Percentiles rank a stretch among this genome's conserved stretches.
Conservation (phyloP, 2,888 invertebrate species). For the Euphydryas editha region DNA sequence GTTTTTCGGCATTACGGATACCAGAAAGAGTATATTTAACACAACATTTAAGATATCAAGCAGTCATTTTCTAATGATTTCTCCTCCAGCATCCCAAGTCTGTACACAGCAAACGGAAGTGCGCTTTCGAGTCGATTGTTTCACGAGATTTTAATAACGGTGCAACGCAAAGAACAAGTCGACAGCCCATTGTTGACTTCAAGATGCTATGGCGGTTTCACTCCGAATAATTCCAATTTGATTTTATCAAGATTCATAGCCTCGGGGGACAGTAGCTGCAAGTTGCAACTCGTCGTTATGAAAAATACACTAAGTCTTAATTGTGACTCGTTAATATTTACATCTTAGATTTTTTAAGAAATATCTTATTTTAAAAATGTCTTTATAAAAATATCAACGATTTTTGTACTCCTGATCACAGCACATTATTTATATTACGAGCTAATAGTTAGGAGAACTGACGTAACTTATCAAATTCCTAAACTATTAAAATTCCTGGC, state of each 20-base stretch:
- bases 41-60: not conserved
- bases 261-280: constrained; percentile 38
- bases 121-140: constrained; percentile 82
- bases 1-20: too few relatives aligned
- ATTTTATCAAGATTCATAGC: constrained; percentile 56
- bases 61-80: constrained; percentile 37
- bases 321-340: constrained; percentile 29
- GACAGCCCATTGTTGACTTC: constrained; percentile 77
- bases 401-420: not conserved
- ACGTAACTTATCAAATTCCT: constrained; percentile 34
- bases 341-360: constrained; percentile 11
- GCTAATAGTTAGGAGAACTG: constrained; percentile 3
- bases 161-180: constrained; percentile 80
- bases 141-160: constrained; percentile 83
- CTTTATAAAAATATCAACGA: not conserved
- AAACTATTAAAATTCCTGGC: constrained; percentile 65
- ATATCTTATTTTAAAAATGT: not conserved
- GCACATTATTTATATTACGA: not conserved
- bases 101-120: constrained; percentile 75
- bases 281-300: constrained; percentile 36
- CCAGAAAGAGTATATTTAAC: constrained; percentile 28
- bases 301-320: constrained; percentile 27
- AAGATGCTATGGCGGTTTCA: constrained; percentile 61
- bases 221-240: constrained; percentile 56
- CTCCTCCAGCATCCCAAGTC: constrained; percentile 51